Conservation (phyloP, 2,888 invertebrate genomes). For the Hyppa rectilinea region DNA sequence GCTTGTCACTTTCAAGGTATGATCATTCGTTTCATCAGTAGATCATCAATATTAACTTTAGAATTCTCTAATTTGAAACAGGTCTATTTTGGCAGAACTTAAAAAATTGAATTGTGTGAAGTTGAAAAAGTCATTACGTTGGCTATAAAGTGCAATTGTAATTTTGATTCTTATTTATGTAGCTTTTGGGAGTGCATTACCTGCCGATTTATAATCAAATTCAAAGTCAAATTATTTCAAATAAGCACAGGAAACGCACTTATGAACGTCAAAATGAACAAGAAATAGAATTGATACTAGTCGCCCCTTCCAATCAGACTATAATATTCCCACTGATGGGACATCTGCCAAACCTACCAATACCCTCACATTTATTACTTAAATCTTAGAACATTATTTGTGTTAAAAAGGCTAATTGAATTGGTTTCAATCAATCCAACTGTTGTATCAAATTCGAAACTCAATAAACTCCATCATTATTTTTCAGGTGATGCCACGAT, state of each 20-base stretch:
- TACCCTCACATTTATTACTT: not conserved
- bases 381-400: not conserved
- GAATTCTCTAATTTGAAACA: not conserved
- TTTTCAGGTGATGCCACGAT: conserved; percentile 92
- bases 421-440: not conserved
- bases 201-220: too few relatives aligned
- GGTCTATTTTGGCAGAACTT: not conserved
- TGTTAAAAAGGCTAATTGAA: not conserved
- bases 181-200: not conserved
- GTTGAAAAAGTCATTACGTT: not conserved
- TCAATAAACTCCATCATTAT: too few relatives aligned
- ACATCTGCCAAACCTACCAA: too few relatives aligned
- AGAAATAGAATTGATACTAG: too few relatives aligned
- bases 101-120: not conserved
- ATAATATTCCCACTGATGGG: too few relatives aligned
- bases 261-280: too few relatives aligned
- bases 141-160: not conserved
- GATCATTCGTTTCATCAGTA: not conserved
- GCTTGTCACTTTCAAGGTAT: conserved; percentile 92
- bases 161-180: not conserved
- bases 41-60: not conserved
- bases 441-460: not conserved
- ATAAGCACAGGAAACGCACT: too few relatives aligned
- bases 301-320: too few relatives aligned
- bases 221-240: too few relatives aligned